Evolutionary conservation across 2,797 vertebrate species (phyloP).

Genomic region (Natrix natrix): DNA sequence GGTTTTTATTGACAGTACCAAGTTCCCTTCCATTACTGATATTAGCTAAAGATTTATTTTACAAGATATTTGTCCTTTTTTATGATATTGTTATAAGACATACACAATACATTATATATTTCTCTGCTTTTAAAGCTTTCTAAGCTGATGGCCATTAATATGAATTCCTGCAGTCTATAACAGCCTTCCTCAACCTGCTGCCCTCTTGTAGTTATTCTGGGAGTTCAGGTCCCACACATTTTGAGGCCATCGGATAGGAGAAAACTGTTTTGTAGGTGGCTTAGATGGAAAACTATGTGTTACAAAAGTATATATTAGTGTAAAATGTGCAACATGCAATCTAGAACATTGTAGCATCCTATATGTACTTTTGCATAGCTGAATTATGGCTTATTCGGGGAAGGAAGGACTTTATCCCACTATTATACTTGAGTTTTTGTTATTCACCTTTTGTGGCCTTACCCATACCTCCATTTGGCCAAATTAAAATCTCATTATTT

Average conservation of each 20-base stretch:
- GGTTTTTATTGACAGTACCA: neutral
- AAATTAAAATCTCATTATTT: neutral
- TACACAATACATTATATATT: neutral
- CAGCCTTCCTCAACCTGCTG: neutral
- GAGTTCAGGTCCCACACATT: neutral
- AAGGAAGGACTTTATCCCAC: conserved; percentile 7
- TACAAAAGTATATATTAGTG: neutral
- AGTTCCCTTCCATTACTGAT: neutral
- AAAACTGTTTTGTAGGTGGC: neutral
- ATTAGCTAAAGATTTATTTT: neutral
- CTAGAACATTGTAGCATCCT: neutral
- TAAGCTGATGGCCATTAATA: neutral
- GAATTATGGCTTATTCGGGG: neutral
- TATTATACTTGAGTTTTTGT: neutral
- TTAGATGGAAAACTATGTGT: neutral
- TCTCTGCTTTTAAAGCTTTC: neutral
- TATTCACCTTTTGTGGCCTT: conserved; percentile 23
- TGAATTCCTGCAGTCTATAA: neutral
- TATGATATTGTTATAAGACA: neutral
- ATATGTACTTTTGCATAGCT: neutral
- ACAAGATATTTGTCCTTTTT: neutral
- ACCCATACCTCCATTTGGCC: neutral
- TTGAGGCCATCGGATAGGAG: neutral
- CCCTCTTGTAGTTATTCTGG: neutral
- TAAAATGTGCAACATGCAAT: neutral